Conservation (phyloP, 2,888 invertebrate genomes). For the Nowickia ferox region DNA sequence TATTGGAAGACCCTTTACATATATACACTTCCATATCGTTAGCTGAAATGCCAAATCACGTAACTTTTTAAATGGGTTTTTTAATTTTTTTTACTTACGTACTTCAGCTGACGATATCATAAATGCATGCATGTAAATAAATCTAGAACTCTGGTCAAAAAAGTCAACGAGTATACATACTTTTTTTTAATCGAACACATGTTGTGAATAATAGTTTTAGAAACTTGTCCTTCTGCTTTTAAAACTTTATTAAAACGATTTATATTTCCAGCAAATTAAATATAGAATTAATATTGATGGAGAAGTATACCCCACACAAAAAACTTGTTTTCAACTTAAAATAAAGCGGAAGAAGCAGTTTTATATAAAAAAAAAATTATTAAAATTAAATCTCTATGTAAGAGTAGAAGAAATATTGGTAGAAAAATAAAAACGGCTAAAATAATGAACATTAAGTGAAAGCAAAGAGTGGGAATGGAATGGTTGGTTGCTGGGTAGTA, state of each 20-base stretch:
- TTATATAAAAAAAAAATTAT: slow-evolving; percentile 36
- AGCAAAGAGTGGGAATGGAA: not conserved
- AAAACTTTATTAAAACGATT: not conserved
- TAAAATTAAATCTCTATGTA: slow-evolving; percentile 41
- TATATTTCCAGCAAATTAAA: slow-evolving; percentile 32
- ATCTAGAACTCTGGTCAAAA: not conserved
- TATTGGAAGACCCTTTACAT: too few species aligned
- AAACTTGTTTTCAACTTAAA: not conserved
- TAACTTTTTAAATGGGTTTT: too few species aligned
- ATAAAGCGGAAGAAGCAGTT: slow-evolving; percentile 22
- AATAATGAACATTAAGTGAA: slow-evolving; percentile 48
- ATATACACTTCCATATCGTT: too few species aligned
- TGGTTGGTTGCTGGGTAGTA: not conserved
- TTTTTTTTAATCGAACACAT: slow-evolving; percentile 12
- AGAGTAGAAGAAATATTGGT: slow-evolving; percentile 13
- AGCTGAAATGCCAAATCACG: too few species aligned
- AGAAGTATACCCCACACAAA: not conserved
- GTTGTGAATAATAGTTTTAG: not conserved
- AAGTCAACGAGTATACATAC: not conserved
- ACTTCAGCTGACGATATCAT: too few species aligned
- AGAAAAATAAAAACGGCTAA: not conserved
- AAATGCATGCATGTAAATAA: too few species aligned
- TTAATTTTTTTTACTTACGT: too few species aligned
- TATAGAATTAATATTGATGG: slow-evolving; percentile 7
- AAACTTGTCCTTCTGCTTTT: not conserved